Evolutionary conservation across 2,797 vertebrate species (phyloP).

Genomic region (Pipistrellus nathusii): DNA sequence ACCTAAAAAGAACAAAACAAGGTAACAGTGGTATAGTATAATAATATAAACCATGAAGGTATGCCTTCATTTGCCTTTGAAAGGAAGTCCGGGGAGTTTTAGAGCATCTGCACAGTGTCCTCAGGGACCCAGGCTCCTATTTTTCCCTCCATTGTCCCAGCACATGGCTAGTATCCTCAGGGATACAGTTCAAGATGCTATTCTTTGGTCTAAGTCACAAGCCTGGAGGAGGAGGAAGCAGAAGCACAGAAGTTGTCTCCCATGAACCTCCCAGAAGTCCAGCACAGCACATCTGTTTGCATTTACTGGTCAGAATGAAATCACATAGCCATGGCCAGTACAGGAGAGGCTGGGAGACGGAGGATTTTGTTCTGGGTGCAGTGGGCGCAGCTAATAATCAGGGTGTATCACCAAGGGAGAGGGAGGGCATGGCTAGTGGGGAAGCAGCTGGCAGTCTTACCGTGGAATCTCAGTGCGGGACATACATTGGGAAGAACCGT

Average conservation of each 20-base stretch:
- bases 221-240: neutral
- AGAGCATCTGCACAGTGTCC: neutral
- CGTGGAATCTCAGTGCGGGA: neutral
- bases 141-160: neutral
- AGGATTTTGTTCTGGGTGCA: neutral
- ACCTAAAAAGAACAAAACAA: conserved; percentile 14
- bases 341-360: neutral
- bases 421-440: neutral
- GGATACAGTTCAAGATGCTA: neutral
- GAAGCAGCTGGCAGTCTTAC: neutral
- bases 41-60: neutral
- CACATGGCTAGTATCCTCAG: neutral
- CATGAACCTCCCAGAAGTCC: neutral
- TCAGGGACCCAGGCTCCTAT: neutral
- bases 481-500: neutral
- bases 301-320: neutral
- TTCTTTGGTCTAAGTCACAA: neutral
- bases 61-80: neutral
- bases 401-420: neutral
- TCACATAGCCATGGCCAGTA: neutral
- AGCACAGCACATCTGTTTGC: neutral
- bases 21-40: neutral
- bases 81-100: neutral
- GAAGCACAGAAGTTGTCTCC: neutral
- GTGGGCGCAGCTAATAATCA: neutral